Evolutionary conservation across 2,797 vertebrate genomes (phyloP), one percentile per base, ranked within the genome.

Genomic region (Typhlichthys subterraneus): DNA sequence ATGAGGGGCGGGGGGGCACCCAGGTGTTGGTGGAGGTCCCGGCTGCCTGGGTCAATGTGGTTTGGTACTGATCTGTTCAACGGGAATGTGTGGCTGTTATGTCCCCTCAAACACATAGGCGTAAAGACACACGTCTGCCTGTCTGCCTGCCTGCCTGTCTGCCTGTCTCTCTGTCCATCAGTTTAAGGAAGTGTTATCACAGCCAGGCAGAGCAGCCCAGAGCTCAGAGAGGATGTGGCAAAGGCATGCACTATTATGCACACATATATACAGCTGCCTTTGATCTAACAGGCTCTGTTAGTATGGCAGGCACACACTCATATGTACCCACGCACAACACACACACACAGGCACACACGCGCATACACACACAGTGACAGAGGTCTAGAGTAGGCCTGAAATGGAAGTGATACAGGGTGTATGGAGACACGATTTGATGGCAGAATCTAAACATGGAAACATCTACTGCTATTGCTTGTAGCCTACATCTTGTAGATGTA

Each of bases 1-100:
- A 99, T 98, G 83, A 98, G 96, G 0, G 97, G 97, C 0, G 97
- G 97, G 1, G 97, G 97, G 5, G 95, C 97, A 0, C 96, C 96
- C 1, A 98, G 93, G 82, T 95, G 97, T 73, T 94, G 92, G 6
- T 93, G 91, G 1, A 91, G 81, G 31, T 98, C 97, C 3, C 96
- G 90, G 67, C 86, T 64, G 63, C 91, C 89, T 65, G 90, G 73
- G 50, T 98, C 96, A 0, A 94, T 95, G 71, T 95, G 96, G 86
- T 88, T 95, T 29, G 92, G 86, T 74, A 94, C 88, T 0, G 87
- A 86, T 90, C 96, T 98, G 82, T 0, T 1, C 13, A 82, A 74
- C 15, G 1, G 42, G 57, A 59, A 3, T 66, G 48, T 13, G 13
- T 54, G 53, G 19, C n/a, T 14, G 6, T n/a, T 38, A 38, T 5